phyloP scores from a whole-genome alignment of 2,888 invertebrate species.

The Chromoteleia sp. region DNA sequence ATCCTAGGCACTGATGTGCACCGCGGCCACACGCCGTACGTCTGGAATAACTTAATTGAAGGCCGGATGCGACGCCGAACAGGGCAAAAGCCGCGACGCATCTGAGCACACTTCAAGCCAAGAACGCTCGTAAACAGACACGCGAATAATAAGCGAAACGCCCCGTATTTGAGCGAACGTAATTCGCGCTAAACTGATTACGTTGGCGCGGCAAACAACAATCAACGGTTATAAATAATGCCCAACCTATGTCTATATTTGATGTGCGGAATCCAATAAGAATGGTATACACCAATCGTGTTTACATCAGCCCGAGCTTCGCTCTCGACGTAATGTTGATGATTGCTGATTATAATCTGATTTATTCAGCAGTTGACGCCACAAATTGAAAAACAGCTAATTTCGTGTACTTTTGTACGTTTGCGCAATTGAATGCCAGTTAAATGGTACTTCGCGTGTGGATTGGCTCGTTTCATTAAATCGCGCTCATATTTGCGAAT shows the following conservation, averaged over 20 bases:
- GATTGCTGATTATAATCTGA: slow-evolving; percentile 46
- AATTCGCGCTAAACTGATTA: slow-evolving; percentile 47
- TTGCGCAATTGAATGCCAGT: background rate
- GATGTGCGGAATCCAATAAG: slow-evolving; percentile 38
- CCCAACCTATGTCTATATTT: slow-evolving; percentile 13
- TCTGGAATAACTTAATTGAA: too few species aligned
- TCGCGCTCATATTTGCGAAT: background rate
- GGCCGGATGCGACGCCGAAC: too few species aligned
- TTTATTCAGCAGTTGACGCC: slow-evolving; percentile 34
- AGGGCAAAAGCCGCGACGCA: slow-evolving; percentile 60
- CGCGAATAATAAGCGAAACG: slow-evolving; percentile 17
- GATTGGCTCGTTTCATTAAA: slow-evolving; percentile 5
- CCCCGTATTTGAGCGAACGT: slow-evolving; percentile 6
- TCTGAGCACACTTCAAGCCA: slow-evolving; percentile 57
- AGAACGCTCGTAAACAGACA: slow-evolving; percentile 27
- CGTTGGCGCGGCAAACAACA: slow-evolving; percentile 31
- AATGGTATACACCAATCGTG: slow-evolving; percentile 43
- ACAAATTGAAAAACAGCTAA: slow-evolving; percentile 34
- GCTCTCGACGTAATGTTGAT: slow-evolving; percentile 32
- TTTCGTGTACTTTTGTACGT: slow-evolving; percentile 28
- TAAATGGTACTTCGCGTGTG: slow-evolving; percentile 1
- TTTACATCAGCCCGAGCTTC: slow-evolving; percentile 29
- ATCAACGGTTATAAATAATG: slow-evolving; percentile 46
- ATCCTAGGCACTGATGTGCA: too few species aligned
- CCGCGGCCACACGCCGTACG: too few species aligned